Percentiles rank a stretch among this genome's conserved stretches.
Conservation (phyloP, 2,797 vertebrate species). For the Cuculus canorus region DNA sequence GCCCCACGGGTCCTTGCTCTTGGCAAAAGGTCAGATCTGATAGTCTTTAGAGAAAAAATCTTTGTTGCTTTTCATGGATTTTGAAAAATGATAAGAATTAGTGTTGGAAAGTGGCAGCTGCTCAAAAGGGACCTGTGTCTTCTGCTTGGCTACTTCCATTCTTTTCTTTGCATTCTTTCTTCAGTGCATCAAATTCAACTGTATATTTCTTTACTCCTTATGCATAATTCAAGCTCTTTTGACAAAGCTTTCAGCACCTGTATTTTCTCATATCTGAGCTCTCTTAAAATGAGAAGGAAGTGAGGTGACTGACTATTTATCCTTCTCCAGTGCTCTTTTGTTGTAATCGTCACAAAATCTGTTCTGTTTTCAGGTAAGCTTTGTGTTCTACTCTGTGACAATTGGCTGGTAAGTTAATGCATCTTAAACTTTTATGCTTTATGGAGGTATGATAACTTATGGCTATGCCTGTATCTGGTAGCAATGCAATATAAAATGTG, state of each 20-base stretch:
- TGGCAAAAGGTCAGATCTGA: not conserved
- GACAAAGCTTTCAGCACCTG: not conserved
- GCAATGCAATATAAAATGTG: not conserved
- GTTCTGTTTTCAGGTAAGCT: not conserved
- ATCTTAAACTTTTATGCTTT: not conserved
- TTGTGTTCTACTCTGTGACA: not conserved
- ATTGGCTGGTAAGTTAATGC: not conserved
- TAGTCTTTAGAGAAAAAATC: not conserved
- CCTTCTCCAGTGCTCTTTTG: not conserved
- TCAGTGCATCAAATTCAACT: not conserved
- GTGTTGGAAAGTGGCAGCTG: not conserved
- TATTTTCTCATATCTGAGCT: not conserved
- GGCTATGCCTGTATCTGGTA: not conserved
- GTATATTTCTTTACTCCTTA: not conserved
- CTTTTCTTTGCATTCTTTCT: not conserved
- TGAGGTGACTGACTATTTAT: not conserved
- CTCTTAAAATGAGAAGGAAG: not conserved
- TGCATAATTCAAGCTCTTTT: not conserved
- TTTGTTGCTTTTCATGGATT: not conserved
- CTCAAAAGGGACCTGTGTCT: not conserved
- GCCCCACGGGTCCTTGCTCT: not conserved
- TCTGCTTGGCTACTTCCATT: not conserved
- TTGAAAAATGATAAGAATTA: not conserved
- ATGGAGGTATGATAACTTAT: not conserved
- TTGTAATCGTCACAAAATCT: not conserved